Evolutionary conservation across 2,888 invertebrate genomes (phyloP).

Genomic region (Brachylomia viminalis): DNA sequence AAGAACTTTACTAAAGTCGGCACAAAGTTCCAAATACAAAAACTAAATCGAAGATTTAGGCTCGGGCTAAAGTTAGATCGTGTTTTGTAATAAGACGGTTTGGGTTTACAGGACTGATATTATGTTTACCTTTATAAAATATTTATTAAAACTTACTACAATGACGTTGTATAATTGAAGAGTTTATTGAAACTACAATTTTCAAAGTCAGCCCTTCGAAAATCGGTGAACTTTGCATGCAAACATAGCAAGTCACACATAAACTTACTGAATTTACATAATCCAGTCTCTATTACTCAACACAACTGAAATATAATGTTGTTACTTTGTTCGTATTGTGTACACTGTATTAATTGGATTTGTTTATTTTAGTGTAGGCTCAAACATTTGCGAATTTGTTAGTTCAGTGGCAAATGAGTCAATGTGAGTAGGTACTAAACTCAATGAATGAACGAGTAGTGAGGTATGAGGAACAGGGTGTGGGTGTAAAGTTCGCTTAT

Average conservation of each 20-base stretch:
- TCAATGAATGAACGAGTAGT: slow-evolving; percentile 2
- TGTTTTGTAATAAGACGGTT: no score
- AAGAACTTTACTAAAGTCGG: no score
- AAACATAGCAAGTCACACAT: slow-evolving; percentile 11
- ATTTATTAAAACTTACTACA: background rate
- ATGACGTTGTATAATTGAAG: background rate
- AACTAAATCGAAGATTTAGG: no score
- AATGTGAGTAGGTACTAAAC: slow-evolving; percentile 1
- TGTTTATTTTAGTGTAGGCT: slow-evolving; percentile 31
- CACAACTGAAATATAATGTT: slow-evolving; percentile 10
- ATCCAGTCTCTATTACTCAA: slow-evolving; percentile 3
- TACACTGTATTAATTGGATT: slow-evolving; percentile 22
- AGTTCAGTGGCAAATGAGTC: slow-evolving; percentile 28
- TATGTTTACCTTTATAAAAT: no score
- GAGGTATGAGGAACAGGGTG: no score
- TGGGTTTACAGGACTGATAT: no score
- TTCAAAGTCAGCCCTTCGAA: no score
- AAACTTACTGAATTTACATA: slow-evolving; percentile 8
- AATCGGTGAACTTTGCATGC: background rate
- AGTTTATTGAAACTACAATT: no score
- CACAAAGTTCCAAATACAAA: no score
- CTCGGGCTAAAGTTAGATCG: no score
- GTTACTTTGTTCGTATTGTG: slow-evolving; percentile 32
- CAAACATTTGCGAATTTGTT: slow-evolving; percentile 37
- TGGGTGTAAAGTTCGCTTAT: no score